Base-by-base conservation (phyloP, 1,140 invertebrate genomes). In the Drosophila quadrilineata region DNA sequence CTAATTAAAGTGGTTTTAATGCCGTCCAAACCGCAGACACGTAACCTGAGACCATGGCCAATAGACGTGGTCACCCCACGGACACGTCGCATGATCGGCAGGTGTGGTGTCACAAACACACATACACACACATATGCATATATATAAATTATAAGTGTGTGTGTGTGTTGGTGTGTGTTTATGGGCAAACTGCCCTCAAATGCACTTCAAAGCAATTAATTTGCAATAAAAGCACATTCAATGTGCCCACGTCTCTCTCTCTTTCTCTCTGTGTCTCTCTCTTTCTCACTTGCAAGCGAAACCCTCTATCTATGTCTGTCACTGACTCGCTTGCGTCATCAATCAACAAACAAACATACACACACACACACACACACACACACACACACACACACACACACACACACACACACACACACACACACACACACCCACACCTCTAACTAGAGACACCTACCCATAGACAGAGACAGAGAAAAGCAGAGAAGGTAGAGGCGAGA, bases 191-290 rank as follows among this genome's bases (percentile, higher is more conserved):
- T 56, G 75, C 52, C 48, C 60, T 71, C 33, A 48, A 70, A 41
- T 82, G 77, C 77, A 82, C 77, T 84, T 82, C 60, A 82, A 65
- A 70, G 77, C 77, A 82, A 82, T 82, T 84, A 82, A 84, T 82
- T 84, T 82, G 77, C 76, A 82, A 84, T 82, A 84, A 84, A 82
- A 82, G 64, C 76, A 54, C 68, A 73, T 73, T 84, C 70, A 80
- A 76, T 82, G 71, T 35, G 14, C 22, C 28, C 28, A 19, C 10
- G 10, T 21, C 9, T 12, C 12, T 17, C 9, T 43, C 4, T 43
- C 28, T 46, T 6, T 35, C 3, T 35, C n/a, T 35, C 33, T 35
- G n/a, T 36, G 36, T 43, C 46, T 43, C 6, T 26, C 6, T 46
- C 6, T 19, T 3, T 41, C 22, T n/a, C n/a, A n/a, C n/a, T n/a